Conservation (phyloP, 2,113 vertebrate genomes). For the Grus americana region DNA sequence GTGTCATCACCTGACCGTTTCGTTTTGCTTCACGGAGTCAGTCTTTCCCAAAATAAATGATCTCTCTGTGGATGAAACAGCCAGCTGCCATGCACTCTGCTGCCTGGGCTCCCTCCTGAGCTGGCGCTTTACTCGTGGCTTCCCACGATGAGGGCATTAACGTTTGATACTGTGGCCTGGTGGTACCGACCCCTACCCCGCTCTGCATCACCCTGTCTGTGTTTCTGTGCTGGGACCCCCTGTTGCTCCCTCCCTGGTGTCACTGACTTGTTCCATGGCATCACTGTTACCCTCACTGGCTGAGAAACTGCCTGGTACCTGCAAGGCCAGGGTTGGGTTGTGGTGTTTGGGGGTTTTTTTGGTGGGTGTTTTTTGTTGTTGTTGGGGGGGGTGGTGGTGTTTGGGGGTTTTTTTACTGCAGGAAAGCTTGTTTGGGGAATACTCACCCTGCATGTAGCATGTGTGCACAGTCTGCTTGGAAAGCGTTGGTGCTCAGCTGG, state of each 20-base stretch:
- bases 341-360: background rate
- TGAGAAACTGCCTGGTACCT: background rate
- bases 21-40: background rate
- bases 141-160: slow-evolving; percentile 29
- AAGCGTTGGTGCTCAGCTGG: background rate
- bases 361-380: no score
- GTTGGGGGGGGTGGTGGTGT: no score
- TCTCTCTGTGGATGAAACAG: background rate
- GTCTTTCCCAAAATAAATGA: background rate
- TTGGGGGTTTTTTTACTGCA: background rate
- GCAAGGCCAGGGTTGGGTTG: background rate
- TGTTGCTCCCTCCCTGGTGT: background rate
- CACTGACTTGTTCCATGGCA: background rate
- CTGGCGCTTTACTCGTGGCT: background rate
- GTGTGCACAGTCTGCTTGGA: background rate
- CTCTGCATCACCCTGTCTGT: background rate
- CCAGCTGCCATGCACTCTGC: background rate
- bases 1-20: background rate
- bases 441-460: slow-evolving; percentile 9
- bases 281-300: background rate
- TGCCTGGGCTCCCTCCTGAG: background rate
- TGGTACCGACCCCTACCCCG: background rate
- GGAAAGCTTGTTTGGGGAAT: background rate
- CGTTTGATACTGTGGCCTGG: background rate
- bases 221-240: background rate